Evolutionary conservation across 2,888 invertebrate species (phyloP), one percentile per base, ranked within the genome.

Genomic region (Conops quadrifasciatus): DNA sequence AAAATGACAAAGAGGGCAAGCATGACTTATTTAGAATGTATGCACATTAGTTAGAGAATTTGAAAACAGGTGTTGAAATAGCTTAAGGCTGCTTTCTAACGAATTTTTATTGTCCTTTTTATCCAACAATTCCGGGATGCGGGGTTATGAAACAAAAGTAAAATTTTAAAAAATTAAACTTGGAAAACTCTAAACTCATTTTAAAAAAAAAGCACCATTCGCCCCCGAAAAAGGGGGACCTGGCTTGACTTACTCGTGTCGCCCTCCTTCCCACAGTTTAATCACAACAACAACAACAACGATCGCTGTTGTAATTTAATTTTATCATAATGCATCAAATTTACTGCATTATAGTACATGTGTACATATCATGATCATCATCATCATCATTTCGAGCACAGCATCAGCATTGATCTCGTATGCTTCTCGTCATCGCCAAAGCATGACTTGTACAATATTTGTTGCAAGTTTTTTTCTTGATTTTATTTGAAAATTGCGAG

Each of bases 251-350:
- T 16, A 3, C 30, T 60, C 36, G 36, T 1, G 13, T n/a, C 60
- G 26, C 11, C 13, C 24, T n/a, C 36, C 60, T 26, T 59, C 26
- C 16, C 28, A 49, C 51, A 65, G 51, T 13, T 60, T n/a, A 30
- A 26, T 30, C 36, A 30, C 60, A 24, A 30, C 16, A 66, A 5
- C 67, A 67, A 51, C 24, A 26, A 43, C 67, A 56, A 43, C 15
- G 15, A 15, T 56, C 26, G 26, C 58, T 15, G 53, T 66, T 53
- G 58, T 58, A 67, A 67, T 58, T 67, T 1, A 53, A 67, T 68
- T 68, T 68, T 68, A 68, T 68, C 60, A 62, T 62, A 68, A 62
- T 30, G 62, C 62, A 68, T 68, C 68, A 68, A 68, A 60, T 62
- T 62, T 62, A 51, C 30, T 51, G 49, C 62, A 62, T 58, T 58